These are phyloP conservation scores for Drosophila murphyi DNA, from an alignment of 1,140 invertebrate genomes.

Conservation along the genomic window DNA sequence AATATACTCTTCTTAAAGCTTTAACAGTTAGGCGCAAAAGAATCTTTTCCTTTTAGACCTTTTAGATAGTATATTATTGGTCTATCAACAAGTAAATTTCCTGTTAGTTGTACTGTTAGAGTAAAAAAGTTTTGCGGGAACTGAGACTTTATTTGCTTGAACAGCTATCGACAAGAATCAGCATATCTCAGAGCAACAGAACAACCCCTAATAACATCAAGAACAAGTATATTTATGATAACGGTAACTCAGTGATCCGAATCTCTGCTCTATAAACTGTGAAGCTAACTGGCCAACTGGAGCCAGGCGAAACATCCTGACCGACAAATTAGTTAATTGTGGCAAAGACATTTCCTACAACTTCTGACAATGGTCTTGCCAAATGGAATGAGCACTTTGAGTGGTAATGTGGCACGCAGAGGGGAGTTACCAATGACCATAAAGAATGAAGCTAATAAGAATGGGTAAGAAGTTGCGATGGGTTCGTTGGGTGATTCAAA, in stretches of 20 bases:
- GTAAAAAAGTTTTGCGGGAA: too few species aligned
- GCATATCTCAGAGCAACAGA: neutral
- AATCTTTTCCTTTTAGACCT: too few species aligned
- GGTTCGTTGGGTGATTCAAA: too few species aligned
- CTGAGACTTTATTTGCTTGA: neutral
- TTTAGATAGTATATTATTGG: too few species aligned
- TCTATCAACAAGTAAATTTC: too few species aligned
- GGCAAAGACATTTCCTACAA: conserved; percentile 18
- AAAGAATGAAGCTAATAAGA: neutral
- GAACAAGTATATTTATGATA: conserved; percentile 31
- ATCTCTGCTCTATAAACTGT: conserved; percentile 29
- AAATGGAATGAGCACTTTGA: neutral
- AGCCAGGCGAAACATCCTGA: neutral
- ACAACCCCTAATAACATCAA: neutral
- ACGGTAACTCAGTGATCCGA: conserved; percentile 17
- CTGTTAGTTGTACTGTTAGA: too few species aligned
- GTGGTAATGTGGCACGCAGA: neutral
- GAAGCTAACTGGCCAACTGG: conserved; percentile 15
- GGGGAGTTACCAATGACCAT: conserved; percentile 21
- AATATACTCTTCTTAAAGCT: neutral
- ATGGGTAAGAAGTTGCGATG: too few species aligned
- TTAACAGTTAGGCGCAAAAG: too few species aligned
- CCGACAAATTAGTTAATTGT: conserved; percentile 63
- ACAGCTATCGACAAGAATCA: neutral
- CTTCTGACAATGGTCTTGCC: conserved; percentile 18